Percentiles rank a stretch among this genome's conserved stretches.
Conservation (phyloP, 2,888 invertebrate genomes). For the Heteromurus nitidus region DNA sequence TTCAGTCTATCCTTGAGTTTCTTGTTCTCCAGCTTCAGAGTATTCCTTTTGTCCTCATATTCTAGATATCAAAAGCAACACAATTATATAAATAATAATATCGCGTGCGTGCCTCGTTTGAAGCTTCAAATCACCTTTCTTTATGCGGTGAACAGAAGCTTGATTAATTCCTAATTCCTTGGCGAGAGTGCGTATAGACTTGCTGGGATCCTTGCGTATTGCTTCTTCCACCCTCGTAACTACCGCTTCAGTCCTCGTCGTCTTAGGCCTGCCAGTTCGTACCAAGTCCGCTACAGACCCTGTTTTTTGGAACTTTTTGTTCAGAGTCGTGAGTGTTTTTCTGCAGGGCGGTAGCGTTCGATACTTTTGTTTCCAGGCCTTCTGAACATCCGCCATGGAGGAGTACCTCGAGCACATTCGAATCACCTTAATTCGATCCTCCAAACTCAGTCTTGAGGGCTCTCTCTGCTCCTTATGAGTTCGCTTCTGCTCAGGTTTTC, state of each 20-base stretch:
- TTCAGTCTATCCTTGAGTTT: conserved; percentile 66
- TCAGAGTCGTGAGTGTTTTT: conserved; percentile 68
- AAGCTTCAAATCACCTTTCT: conserved; percentile 59
- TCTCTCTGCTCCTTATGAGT: not conserved
- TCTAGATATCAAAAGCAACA: conserved; percentile 42
- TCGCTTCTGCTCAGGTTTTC: not conserved
- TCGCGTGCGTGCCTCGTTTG: not conserved
- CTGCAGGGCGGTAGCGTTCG: conserved; percentile 69
- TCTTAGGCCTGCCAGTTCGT: conserved; percentile 69
- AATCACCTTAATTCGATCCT: conserved; percentile 68
- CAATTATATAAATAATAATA: not conserved
- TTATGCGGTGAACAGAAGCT: conserved; percentile 71
- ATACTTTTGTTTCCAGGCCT: conserved; percentile 68
- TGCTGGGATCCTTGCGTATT: conserved; percentile 68
- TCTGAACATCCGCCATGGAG: conserved; percentile 63
- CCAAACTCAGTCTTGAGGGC: conserved; percentile 46
- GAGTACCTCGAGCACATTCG: conserved; percentile 67
- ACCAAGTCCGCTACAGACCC: conserved; percentile 70
- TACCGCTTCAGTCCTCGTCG: conserved; percentile 65
- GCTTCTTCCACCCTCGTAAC: conserved; percentile 69
- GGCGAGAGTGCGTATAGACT: conserved; percentile 67
- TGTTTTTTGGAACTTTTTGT: conserved; percentile 72
- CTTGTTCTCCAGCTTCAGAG: conserved; percentile 65
- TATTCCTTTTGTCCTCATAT: conserved; percentile 61
- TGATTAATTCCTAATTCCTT: conserved; percentile 70